Conservation (phyloP, 2,113 vertebrate genomes). For the Odontophorus gujanensis region DNA sequence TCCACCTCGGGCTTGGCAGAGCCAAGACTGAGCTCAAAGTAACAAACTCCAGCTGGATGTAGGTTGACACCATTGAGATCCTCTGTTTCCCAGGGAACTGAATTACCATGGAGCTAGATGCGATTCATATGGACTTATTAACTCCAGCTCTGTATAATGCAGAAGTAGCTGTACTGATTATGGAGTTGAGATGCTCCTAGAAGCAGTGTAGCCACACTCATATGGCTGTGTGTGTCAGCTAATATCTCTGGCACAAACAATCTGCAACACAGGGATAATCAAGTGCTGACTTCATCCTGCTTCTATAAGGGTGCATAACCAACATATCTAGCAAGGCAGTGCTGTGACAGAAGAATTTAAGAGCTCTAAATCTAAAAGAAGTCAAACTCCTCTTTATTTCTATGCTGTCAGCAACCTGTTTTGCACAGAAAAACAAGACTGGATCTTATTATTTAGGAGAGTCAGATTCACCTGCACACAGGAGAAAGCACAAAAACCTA, state of each 20-base stretch:
- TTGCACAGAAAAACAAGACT: constrained; percentile 7
- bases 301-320: not conserved
- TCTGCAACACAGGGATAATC: not conserved
- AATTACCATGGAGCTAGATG: not conserved
- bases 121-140: not conserved
- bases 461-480: not conserved
- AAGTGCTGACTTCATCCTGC: not conserved
- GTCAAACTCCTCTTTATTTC: not conserved
- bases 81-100: not conserved
- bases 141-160: not conserved
- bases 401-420: not conserved
- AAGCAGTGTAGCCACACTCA: not conserved
- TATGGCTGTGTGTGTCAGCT: not conserved
- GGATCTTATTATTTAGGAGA: constrained; percentile 19
- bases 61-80: not conserved
- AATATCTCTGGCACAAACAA: constrained; percentile 17
- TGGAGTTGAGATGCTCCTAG: constrained; percentile 20
- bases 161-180: not conserved
- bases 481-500: not conserved
- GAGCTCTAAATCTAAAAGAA: not conserved
- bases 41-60: not conserved
- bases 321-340: not conserved
- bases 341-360: not conserved
- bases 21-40: not conserved
- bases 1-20: not conserved